A percentile compares a stretch with the other conserved stretches of the same genome.
Conservation (phyloP, 2,797 vertebrate species). For the Chlorospingus flavigularis region DNA sequence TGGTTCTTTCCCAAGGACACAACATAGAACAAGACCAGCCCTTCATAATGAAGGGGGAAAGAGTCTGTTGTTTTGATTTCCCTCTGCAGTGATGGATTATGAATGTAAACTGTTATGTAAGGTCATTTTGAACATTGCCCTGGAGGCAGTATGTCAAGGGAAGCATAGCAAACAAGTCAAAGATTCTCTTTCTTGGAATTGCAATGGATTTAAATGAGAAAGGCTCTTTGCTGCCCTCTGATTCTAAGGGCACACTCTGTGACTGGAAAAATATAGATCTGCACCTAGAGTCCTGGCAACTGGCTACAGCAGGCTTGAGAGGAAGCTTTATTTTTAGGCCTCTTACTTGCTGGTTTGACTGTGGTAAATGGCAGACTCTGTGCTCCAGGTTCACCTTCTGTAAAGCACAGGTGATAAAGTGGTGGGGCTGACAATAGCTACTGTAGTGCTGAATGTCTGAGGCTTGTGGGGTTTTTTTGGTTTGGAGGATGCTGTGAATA, state of each 20-base stretch:
- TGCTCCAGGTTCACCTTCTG: not conserved
- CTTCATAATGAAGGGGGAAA: not conserved
- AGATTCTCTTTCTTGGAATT: not conserved
- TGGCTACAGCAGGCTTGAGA: not conserved
- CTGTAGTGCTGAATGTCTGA: not conserved
- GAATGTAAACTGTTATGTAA: constrained; percentile 48
- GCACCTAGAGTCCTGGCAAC: not conserved
- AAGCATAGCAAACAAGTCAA: constrained; percentile 37
- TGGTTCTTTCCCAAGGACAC: not conserved
- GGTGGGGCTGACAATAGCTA: not conserved
- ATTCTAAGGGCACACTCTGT: not conserved
- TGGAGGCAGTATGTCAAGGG: constrained; percentile 16
- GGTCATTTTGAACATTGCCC: constrained; percentile 52
- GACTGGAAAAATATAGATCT: not conserved
- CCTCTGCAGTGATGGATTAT: constrained; percentile 47
- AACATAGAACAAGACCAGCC: not conserved
- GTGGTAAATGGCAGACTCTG: not conserved
- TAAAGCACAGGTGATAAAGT: not conserved
- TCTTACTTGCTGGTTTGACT: not conserved
- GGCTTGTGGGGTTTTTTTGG: not conserved
- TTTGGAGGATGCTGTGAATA: not conserved
- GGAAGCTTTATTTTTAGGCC: not conserved
- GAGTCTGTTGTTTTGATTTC: constrained; percentile 48
- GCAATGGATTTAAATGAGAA: not conserved
- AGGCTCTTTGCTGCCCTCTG: not conserved